Conservation (phyloP, 2,797 vertebrate species). For the Periparus ater region DNA sequence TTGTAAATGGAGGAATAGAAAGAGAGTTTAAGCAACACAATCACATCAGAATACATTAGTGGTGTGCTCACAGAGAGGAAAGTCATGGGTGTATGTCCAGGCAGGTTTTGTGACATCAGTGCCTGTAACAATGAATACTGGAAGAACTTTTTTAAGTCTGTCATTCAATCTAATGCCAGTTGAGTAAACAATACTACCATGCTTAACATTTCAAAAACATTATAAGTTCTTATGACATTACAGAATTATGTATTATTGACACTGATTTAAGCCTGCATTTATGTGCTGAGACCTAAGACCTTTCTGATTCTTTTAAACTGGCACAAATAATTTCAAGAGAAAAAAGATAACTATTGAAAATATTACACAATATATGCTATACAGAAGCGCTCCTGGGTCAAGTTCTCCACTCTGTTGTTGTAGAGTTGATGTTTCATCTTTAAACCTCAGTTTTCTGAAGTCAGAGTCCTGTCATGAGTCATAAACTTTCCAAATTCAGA, state of each 20-base stretch:
- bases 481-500: neutral
- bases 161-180: neutral
- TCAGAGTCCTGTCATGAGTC: neutral
- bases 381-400: neutral
- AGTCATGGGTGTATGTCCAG: neutral
- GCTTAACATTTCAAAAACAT: neutral
- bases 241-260: neutral
- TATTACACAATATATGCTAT: neutral
- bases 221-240: neutral
- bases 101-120: neutral
- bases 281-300: neutral
- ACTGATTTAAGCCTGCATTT: neutral
- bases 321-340: neutral
- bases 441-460: neutral
- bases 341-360: neutral
- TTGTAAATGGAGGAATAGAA: neutral
- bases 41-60: neutral
- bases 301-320: neutral
- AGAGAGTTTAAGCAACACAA: neutral
- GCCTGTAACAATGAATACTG: neutral
- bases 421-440: neutral
- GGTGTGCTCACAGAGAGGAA: neutral
- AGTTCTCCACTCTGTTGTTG: neutral
- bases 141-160: neutral
- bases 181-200: neutral